Base-by-base conservation (phyloP, 2,888 invertebrate genomes). In the Andrena camellia region DNA sequence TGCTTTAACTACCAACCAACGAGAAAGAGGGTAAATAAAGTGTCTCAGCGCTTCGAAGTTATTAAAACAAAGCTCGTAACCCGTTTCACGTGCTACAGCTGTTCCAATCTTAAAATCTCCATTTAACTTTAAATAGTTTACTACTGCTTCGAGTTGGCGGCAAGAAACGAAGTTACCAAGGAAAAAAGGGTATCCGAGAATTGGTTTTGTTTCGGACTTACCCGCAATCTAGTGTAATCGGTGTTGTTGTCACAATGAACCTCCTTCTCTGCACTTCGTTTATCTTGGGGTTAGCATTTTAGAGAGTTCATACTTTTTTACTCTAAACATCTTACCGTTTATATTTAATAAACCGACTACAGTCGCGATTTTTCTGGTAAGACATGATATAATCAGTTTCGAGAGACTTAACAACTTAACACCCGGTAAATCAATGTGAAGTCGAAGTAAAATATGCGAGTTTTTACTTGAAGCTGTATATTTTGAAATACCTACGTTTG, bases 71-170 rank as follows among this genome's bases (percentile, higher is more conserved):
- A 70, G 33, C 54, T 31, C 31, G n/a, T 33, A 1, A 31, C n/a
- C 23, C 13, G 57, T 52, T 68, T 10, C 52, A 48, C 57, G 23
- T 54, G 80, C 66, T 71, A 79, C 42, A 71, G 17, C 42, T 52
- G 10, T 35, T 54, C 31, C 80, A 80, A 79, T 67, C 80, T 70
- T 60, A 26, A 71, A 52, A 66, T 67, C 80, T 71, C 71, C 23
- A 79, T 79, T 80, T 79, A 80, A 80, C 64, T 79, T 54, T 23
- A 79, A 70, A 42, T 10, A 79, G 80, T 80, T 71, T 50, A 52
- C 70, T 35, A 29, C 54, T 71, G 60, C 17, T 66, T 42, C 26
- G 42, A 8, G 23, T 20, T n/a, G 23, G 70, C 29, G 31, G 59
- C 10, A n/a, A 33, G 60, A 6, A 79, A 71, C 60, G 42, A 66